Evolutionary conservation across 2,888 invertebrate genomes (phyloP), one percentile per base, ranked within the genome.

Genomic region (Dilophus febrilis): DNA sequence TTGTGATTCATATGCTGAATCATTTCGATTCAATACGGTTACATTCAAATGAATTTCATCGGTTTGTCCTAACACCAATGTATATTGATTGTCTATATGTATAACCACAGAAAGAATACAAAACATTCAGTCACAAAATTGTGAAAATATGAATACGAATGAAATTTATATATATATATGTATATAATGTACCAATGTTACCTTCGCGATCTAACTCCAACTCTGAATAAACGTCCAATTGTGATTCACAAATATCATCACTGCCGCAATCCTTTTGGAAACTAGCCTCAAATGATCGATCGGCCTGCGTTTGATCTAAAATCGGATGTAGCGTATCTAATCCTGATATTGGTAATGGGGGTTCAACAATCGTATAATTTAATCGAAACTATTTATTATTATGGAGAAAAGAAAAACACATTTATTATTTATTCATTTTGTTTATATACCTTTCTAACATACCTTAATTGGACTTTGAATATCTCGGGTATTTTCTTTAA

Each of bases 261-360:
- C 70, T 64, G 1, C 91, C 92, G 53, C 94, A 94, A 55, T 91
- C 87, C 58, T 91, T 92, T 47, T 87, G 76, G 68, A 91, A 88
- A 35, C 77, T 80, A 1, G 86, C 90, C 50, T 79, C 73, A 53
- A 90, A 87, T 27, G 75, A 69, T 44, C 78, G 75, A 26, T 79
- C 74, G 1, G 88, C 86, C 51, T 79, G 76, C 35, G 85, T 84
- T 45, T 86, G 80, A 59, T 94, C 90, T 39, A 95, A 64, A 35
- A 95, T 87, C 0, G 94, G 92, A 54, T 79, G 59, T 3, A 63
- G 49, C 1, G 47, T 45, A 1, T 46, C 49, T 5, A 62, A 39
- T 0, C 57, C 61, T 0, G 61, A 59, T 5, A 51, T 47, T 0
- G 83, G 80, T 5, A 88, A 57, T 1, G 64, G 57, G 0, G 80